Conservation (phyloP, 35 echinoderm and acorn worm genomes). For the Apostichopus japonicus region DNA sequence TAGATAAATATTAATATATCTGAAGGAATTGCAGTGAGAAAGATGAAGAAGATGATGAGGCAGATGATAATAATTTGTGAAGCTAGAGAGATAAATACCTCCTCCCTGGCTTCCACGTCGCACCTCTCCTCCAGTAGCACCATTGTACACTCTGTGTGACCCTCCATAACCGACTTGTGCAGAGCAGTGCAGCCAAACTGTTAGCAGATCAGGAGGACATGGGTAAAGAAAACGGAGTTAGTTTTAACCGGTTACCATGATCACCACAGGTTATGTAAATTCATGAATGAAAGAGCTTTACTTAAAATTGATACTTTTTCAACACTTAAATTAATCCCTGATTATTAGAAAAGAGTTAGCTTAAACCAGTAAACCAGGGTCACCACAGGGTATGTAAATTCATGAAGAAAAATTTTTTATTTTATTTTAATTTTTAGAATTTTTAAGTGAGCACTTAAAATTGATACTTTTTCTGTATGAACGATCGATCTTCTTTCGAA, state of each 20-base stretch:
- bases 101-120: conserved; percentile 90
- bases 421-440: too few species aligned
- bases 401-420: too few species aligned
- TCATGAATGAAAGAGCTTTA: background rate
- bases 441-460: too few species aligned
- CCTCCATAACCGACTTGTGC: conserved; percentile 86
- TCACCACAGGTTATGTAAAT: background rate
- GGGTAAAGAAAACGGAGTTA: conserved; percentile 18
- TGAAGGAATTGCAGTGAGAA: background rate
- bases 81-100: conserved; percentile 54
- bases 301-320: too few species aligned
- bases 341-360: too few species aligned
- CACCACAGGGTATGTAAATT: too few species aligned
- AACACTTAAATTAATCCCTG: too few species aligned
- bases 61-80: background rate
- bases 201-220: conserved; percentile 19
- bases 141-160: conserved; percentile 75
- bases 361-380: too few species aligned
- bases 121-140: conserved; percentile 73
- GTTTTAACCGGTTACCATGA: conserved; percentile 4
- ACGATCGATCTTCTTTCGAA: too few species aligned
- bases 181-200: conserved; percentile 90
- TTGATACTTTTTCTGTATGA: too few species aligned
- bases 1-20: too few species aligned
- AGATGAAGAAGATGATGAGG: background rate